These are phyloP conservation scores for Megaceryle torquata DNA, from an alignment of 2,113 vertebrate genomes.

Conservation along the genomic window DNA sequence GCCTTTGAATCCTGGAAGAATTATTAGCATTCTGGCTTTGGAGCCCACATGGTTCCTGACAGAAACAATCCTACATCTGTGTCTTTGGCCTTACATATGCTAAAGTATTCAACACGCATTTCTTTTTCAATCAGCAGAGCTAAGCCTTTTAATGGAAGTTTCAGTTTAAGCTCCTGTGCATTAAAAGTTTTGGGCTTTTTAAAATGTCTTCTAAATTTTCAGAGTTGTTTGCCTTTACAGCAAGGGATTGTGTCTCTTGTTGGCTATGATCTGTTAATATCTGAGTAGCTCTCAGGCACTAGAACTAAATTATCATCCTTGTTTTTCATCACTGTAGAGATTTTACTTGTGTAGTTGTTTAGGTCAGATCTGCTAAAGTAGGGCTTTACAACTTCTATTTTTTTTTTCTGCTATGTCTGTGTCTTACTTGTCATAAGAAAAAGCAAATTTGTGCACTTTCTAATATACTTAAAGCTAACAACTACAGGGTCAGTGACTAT, in stretches of 20 bases:
- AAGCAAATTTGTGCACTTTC: neutral
- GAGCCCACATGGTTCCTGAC: neutral
- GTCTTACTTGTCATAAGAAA: neutral
- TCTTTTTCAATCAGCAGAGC: neutral
- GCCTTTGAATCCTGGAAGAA: neutral
- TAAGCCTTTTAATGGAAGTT: neutral
- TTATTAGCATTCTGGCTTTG: neutral
- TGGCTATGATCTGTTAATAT: neutral
- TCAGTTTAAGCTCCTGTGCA: neutral
- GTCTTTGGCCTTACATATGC: neutral
- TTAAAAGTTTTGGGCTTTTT: accelerated
- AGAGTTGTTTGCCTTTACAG: neutral
- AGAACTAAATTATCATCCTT: neutral
- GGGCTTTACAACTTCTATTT: neutral
- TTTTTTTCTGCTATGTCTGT: neutral
- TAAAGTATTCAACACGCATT: neutral
- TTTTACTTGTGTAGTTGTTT: neutral
- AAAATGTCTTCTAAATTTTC: neutral
- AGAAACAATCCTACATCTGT: neutral
- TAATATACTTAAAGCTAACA: neutral
- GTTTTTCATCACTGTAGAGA: neutral
- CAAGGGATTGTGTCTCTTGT: neutral
- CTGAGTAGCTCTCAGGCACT: neutral
- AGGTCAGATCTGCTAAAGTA: neutral
- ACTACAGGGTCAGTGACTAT: neutral